Evolutionary conservation across 2,797 vertebrate genomes (phyloP).

Genomic region (Psittacula derbiana): DNA sequence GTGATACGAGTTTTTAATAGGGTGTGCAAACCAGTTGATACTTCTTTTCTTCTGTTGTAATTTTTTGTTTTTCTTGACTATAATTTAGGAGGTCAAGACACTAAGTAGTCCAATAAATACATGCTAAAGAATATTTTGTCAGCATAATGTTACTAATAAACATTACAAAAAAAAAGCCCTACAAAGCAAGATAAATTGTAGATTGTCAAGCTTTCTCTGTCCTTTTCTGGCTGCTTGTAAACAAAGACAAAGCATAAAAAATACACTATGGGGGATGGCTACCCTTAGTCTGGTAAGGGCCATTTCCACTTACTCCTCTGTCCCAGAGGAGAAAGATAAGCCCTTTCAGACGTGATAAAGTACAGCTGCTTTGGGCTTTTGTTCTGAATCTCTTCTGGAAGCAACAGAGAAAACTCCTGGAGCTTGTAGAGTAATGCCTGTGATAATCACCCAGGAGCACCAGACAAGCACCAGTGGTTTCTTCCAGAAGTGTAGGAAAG

Average conservation of each 20-base stretch:
- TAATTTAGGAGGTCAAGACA: not conserved
- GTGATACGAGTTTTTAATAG: not conserved
- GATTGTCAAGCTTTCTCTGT: not conserved
- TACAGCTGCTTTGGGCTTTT: not conserved
- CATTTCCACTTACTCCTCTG: not conserved
- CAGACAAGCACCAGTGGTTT: not conserved
- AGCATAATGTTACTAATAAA: not conserved
- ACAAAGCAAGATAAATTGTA: not conserved
- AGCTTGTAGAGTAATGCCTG: not conserved
- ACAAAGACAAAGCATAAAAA: not conserved
- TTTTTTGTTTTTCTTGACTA: not conserved
- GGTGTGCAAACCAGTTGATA: not conserved
- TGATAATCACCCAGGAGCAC: not conserved
- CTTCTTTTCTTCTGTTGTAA: not conserved
- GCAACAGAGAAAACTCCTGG: not conserved
- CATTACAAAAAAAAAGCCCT: not conserved
- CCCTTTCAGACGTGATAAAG: not conserved
- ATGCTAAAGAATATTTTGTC: not conserved
- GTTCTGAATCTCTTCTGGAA: conserved; percentile 1
- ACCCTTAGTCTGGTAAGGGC: not conserved
- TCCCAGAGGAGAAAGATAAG: not conserved
- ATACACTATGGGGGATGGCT: not conserved
- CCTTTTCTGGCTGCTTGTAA: not conserved
- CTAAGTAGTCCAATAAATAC: not conserved
- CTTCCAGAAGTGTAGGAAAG: not conserved